A percentile compares a stretch with the other conserved stretches of the same genome.
These are phyloP conservation scores for Craniophora ligustri DNA, from an alignment of 2,888 invertebrate species.

Conservation along the genomic window DNA sequence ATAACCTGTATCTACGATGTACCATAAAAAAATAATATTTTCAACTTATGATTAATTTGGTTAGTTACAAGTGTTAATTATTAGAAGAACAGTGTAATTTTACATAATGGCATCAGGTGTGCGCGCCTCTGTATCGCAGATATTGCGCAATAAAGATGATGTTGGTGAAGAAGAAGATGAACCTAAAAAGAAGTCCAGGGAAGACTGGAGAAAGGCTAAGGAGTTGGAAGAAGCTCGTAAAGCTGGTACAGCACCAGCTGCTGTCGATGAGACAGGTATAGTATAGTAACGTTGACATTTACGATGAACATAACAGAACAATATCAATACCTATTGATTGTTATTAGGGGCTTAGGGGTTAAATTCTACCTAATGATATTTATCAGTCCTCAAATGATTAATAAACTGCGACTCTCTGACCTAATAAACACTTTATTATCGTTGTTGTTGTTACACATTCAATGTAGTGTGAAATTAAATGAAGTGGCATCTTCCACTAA, in stretches of 20 bases:
- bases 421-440: too few relatives aligned
- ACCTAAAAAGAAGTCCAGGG: conserved; percentile 95
- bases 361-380: too few relatives aligned
- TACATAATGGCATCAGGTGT: conserved; percentile 73
- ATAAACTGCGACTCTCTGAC: too few relatives aligned
- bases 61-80: background rate
- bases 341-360: too few relatives aligned
- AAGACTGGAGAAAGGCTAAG: conserved; percentile 99
- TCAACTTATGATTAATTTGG: background rate
- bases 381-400: too few relatives aligned
- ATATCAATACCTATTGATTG: too few relatives aligned
- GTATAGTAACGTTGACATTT: too few relatives aligned
- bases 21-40: background rate
- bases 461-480: too few relatives aligned
- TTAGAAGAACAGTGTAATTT: conserved; percentile 2
- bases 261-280: conserved; percentile 92
- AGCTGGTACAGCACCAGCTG: conserved; percentile 98
- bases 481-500: too few relatives aligned
- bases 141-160: conserved; percentile 90
- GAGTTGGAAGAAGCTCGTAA: conserved; percentile 99
- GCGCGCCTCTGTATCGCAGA: conserved; percentile 91
- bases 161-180: conserved; percentile 91
- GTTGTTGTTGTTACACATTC: too few relatives aligned
- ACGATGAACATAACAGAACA: too few relatives aligned
- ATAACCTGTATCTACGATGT: too few relatives aligned